Conservation (phyloP, 2,113 vertebrate genomes). For the Platycercus adscitus region DNA sequence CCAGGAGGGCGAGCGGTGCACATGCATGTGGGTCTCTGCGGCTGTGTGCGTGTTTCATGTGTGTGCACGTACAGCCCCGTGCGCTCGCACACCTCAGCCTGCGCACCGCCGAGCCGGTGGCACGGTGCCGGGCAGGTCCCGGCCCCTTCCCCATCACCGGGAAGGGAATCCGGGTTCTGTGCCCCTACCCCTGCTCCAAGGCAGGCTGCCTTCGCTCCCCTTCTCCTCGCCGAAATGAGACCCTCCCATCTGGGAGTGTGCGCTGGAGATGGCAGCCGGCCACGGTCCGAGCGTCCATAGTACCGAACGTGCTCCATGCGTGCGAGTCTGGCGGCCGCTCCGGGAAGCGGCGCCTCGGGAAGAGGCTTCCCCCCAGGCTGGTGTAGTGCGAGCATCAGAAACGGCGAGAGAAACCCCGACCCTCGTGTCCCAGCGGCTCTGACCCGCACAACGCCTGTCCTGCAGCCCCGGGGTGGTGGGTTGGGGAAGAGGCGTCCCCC, state of each 20-base stretch:
- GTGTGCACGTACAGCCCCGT: rapidly evolving
- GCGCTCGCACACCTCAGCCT: rapidly evolving
- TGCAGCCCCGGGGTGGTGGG: rapidly evolving
- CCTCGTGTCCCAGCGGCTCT: not conserved
- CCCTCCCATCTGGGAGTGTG: not conserved
- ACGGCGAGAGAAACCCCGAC: rapidly evolving
- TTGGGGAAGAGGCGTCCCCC: rapidly evolving
- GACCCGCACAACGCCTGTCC: rapidly evolving
- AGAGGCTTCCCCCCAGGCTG: not conserved
- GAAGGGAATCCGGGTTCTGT: not conserved
- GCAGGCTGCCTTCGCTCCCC: rapidly evolving
- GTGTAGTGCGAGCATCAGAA: not conserved
- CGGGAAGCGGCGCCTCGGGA: not conserved
- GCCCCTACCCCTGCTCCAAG: rapidly evolving
- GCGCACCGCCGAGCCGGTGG: rapidly evolving
- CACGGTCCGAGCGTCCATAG: not conserved
- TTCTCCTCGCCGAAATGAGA: not conserved
- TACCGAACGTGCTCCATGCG: rapidly evolving
- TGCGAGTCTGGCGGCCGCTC: not conserved
- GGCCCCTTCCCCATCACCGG: rapidly evolving
- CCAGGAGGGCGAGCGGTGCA: rapidly evolving
- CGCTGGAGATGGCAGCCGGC: not conserved
- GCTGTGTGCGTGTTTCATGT: not conserved
- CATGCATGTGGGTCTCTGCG: rapidly evolving
- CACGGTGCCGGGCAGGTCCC: rapidly evolving